These are phyloP conservation scores for Cyanocitta stelleri DNA, from an alignment of 2,113 vertebrate species.

Conservation along the genomic window DNA sequence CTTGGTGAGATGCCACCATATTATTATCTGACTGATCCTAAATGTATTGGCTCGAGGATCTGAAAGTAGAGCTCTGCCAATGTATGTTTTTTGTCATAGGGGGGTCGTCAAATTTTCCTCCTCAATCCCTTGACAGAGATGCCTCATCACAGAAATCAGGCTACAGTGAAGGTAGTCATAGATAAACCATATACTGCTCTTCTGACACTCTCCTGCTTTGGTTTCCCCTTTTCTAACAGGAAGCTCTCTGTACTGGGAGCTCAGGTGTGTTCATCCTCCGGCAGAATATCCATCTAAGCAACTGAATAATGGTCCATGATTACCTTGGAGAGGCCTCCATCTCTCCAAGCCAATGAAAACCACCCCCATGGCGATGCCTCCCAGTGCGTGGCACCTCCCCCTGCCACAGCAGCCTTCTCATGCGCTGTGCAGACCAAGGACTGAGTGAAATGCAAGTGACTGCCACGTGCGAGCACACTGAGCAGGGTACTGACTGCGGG, in stretches of 20 bases:
- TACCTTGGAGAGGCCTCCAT: background rate
- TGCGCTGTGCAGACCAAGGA: background rate
- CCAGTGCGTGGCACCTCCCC: background rate
- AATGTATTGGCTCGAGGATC: background rate
- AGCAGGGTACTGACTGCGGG: background rate
- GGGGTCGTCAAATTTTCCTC: background rate
- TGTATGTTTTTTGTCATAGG: background rate
- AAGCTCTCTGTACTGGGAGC: background rate
- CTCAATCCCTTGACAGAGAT: background rate
- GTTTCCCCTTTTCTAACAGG: background rate
- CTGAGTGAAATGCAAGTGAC: background rate
- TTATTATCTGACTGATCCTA: background rate
- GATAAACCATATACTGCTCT: background rate
- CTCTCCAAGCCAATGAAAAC: background rate
- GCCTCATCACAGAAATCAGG: background rate
- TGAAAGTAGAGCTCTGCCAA: background rate
- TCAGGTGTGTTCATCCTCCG: background rate
- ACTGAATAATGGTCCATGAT: background rate
- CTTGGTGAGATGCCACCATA: background rate
- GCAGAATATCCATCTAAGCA: background rate
- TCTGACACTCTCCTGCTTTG: background rate
- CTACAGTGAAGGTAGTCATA: background rate
- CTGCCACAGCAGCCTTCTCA: background rate
- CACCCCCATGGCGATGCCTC: fast-evolving
- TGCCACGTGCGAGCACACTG: fast-evolving